Percentiles rank a stretch among this genome's conserved stretches.
Evolutionary conservation across 2,888 invertebrate genomes (phyloP).

Genomic region (Ditula angustiorana): DNA sequence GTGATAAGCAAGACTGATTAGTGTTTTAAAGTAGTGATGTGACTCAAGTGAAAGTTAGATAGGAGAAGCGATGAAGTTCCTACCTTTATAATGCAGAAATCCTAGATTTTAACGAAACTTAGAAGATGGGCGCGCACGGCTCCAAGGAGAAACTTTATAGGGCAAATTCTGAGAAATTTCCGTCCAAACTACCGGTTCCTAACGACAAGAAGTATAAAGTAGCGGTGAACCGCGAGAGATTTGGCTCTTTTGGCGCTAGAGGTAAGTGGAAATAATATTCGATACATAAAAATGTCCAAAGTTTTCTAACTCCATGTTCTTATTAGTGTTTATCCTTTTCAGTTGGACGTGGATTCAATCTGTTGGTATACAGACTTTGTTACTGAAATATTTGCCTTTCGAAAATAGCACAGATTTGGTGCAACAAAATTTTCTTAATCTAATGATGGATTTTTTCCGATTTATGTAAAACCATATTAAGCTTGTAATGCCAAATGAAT

Average conservation of each 20-base stretch:
- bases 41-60: slow-evolving; percentile 54
- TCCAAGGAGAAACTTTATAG: slow-evolving; percentile 91
- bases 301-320: no score
- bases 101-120: slow-evolving; percentile 68
- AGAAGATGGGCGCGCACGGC: slow-evolving; percentile 91
- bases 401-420: no score
- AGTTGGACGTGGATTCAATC: no score
- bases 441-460: no score
- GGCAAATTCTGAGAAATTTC: slow-evolving; percentile 87
- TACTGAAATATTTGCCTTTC: no score
- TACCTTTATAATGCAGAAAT: slow-evolving; percentile 59
- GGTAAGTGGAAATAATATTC: slow-evolving; percentile 68
- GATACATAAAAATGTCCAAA: background rate
- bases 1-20: slow-evolving; percentile 46
- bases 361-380: no score
- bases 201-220: slow-evolving; percentile 85
- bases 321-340: no score
- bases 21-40: slow-evolving; percentile 58
- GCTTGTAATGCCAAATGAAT: no score
- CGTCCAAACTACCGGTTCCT: slow-evolving; percentile 83
- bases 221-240: slow-evolving; percentile 88
- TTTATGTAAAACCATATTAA: no score
- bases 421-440: no score
- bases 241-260: slow-evolving; percentile 89
- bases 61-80: slow-evolving; percentile 56